Conservation (phyloP, 2,113 vertebrate species). For the Dendrocopos noguchii region DNA sequence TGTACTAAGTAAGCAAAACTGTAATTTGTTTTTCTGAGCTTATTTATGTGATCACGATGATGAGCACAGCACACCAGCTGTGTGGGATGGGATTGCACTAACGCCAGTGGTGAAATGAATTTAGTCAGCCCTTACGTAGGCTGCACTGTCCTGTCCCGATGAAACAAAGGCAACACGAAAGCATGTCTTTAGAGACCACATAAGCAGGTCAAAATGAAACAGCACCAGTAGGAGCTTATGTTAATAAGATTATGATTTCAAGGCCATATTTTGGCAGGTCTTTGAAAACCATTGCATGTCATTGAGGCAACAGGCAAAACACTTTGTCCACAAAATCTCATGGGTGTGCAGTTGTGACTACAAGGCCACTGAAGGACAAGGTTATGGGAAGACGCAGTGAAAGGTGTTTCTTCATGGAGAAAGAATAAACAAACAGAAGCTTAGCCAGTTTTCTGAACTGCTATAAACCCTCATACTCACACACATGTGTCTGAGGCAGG, state of each 20-base stretch:
- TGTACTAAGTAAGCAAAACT: rapidly evolving
- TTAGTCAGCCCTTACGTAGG: not conserved
- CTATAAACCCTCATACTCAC: not conserved
- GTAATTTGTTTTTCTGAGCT: not conserved
- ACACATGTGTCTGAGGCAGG: rapidly evolving
- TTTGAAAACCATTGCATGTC: not conserved
- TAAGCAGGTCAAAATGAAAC: slow-evolving; percentile 17
- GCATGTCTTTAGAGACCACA: not conserved
- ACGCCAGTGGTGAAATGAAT: not conserved
- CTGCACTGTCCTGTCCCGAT: not conserved
- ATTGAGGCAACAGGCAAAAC: not conserved
- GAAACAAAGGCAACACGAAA: not conserved
- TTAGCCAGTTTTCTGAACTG: not conserved
- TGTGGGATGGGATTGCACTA: not conserved
- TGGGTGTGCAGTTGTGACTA: not conserved
- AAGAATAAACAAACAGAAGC: not conserved
- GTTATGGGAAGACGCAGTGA: not conserved
- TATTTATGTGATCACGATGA: rapidly evolving
- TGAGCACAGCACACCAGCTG: not conserved
- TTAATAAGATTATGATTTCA: slow-evolving; percentile 43
- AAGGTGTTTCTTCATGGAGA: not conserved
- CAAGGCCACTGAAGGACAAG: not conserved
- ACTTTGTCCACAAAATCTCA: rapidly evolving
- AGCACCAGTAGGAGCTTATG: not conserved
- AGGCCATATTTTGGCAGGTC: not conserved